Evolutionary conservation across 2,797 vertebrate genomes (phyloP).

Genomic region (Phalanger gymnotis): DNA sequence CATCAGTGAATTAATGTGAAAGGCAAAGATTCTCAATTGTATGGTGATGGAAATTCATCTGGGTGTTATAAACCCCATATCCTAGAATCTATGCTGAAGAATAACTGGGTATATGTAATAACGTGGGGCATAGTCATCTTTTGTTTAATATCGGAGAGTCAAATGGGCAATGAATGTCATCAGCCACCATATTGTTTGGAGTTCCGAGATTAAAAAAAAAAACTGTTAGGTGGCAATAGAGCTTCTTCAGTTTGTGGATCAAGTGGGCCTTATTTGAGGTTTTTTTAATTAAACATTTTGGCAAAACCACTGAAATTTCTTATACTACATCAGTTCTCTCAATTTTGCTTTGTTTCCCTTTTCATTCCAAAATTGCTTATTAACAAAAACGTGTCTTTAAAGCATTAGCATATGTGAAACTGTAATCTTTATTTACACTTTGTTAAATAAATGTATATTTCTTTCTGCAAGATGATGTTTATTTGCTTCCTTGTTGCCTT

Average conservation of each 20-base stretch:
- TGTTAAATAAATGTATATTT: neutral
- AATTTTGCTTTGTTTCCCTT: neutral
- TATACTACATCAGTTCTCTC: neutral
- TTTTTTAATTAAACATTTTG: neutral
- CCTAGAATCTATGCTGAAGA: neutral
- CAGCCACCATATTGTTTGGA: neutral
- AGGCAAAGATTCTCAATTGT: slow-evolving; percentile 16
- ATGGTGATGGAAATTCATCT: slow-evolving; percentile 36
- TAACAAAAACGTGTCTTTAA: neutral
- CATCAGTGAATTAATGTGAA: slow-evolving; percentile 37
- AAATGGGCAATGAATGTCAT: neutral
- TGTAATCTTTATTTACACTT: neutral
- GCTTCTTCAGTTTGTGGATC: neutral
- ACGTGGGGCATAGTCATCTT: neutral
- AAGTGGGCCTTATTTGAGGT: neutral
- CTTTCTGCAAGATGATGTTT: neutral
- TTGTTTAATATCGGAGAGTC: neutral
- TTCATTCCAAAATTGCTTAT: neutral
- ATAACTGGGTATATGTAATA: neutral
- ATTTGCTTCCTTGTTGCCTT: neutral
- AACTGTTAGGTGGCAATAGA: neutral
- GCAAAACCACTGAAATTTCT: neutral
- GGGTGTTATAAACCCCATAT: neutral
- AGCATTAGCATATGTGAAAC: neutral
- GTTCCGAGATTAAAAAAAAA: neutral